These are phyloP conservation scores for Biston betularia DNA, from an alignment of 2,888 invertebrate species.

Conservation along the genomic window DNA sequence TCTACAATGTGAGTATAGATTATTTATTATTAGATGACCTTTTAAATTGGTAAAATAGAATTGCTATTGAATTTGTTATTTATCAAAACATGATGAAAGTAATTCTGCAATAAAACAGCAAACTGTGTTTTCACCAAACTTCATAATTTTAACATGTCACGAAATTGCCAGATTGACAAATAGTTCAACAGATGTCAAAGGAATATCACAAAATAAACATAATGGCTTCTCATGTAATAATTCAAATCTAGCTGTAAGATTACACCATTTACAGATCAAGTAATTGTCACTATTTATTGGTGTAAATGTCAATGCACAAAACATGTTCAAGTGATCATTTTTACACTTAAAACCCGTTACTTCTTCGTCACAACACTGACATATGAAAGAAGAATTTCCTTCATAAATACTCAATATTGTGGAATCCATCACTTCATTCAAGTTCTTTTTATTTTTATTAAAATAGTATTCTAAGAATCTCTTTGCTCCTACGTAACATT, in stretches of 20 bases:
- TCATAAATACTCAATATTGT: conserved; percentile 45
- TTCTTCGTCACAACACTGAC: conserved; percentile 71
- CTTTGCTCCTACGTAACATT: conserved; percentile 58
- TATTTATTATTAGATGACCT: no score
- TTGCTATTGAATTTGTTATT: no score
- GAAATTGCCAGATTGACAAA: neutral
- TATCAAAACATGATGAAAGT: no score
- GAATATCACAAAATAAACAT: conserved; percentile 74
- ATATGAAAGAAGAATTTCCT: conserved; percentile 52
- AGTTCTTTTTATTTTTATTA: conserved; percentile 56
- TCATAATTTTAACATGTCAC: no score
- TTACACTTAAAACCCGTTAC: conserved; percentile 65
- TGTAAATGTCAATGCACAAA: conserved; percentile 71
- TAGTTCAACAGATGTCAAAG: conserved; percentile 20
- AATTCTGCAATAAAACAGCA: no score
- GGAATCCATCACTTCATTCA: conserved; percentile 48
- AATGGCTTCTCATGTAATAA: conserved; percentile 54
- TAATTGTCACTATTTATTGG: conserved; percentile 67
- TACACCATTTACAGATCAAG: conserved; percentile 67
- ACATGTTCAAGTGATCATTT: conserved; percentile 68
- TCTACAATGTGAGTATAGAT: no score
- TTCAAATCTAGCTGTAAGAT: conserved; percentile 61
- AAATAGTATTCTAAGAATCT: conserved; percentile 66
- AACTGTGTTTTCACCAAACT: no score
- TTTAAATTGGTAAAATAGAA: no score